phyloP scores from a whole-genome alignment of 1,140 invertebrate species.

The Venustaconcha ellipsiformis region DNA sequence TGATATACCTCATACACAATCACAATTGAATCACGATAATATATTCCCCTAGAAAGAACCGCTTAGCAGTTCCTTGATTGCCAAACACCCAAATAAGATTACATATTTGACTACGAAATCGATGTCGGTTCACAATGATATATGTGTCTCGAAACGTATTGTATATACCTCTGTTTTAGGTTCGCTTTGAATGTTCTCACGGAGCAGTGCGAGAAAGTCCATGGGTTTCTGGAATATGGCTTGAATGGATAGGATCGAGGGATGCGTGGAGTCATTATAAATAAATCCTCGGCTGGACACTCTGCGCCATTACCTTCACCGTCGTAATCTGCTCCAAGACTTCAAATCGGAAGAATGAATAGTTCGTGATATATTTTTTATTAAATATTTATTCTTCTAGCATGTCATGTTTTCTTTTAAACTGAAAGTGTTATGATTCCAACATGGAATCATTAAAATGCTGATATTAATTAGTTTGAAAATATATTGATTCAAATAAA shows the following conservation, averaged over 20 bases:
- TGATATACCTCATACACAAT: too few species aligned
- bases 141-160: not conserved
- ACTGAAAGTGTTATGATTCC: too few species aligned
- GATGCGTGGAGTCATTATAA: constrained; percentile 14
- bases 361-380: too few species aligned
- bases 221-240: constrained; percentile 18
- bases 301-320: not conserved
- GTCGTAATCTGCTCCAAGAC: constrained; percentile 14
- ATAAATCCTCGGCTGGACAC: not conserved
- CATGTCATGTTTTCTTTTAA: too few species aligned
- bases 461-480: too few species aligned
- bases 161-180: constrained; percentile 1
- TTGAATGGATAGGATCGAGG: not conserved
- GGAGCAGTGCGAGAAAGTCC: constrained; percentile 25
- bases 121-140: not conserved
- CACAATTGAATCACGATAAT: too few species aligned
- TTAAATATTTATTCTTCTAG: too few species aligned
- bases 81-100: not conserved
- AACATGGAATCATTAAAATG: too few species aligned
- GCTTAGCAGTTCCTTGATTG: not conserved
- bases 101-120: not conserved
- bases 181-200: constrained; percentile 4
- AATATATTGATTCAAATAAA: too few species aligned
- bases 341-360: not conserved
- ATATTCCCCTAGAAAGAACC: not conserved